Base-by-base conservation (phyloP, 2,888 invertebrate genomes). In the Pseudococcus jackbeardsleyi region DNA sequence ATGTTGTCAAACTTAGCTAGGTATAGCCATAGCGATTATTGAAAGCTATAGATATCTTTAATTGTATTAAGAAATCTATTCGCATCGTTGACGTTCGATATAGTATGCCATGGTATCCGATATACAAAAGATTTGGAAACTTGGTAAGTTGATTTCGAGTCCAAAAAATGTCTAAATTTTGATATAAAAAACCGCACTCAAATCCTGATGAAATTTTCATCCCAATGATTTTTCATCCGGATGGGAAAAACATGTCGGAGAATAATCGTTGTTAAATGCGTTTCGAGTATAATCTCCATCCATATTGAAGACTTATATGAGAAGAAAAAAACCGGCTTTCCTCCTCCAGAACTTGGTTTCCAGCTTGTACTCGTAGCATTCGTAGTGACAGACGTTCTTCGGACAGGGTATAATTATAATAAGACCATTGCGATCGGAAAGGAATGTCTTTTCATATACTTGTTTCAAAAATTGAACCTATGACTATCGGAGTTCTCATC, bases 341-440 rank as follows among this genome's bases (percentile, higher is more conserved):
- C 19, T 79, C 42, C 79, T n/a, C n/a, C 42, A 72, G 68, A 72
- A 79, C 42, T 79, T 79, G 42, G 4, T 72, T 72, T 33, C 64
- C 64, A 64, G 77, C 22, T 50, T 50, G 50, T 50, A 50, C 17
- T 50, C 50, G 22, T 33, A 11, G 64, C 79, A 79, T 79, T 79
- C n/a, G 79, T 72, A 86, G 87, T 87, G 87, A 87, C 79, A 87
- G 87, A 87, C 77, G 77, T 50, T 87, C 87, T 59, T 87, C 79
- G 42, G 82, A 87, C 82, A 87, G 39, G 79, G 87, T 87, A 87
- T 87, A 87, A 87, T 87, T 87, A 87, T 87, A 87, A 87, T 87
- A 87, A 79, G 87, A 79, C 72, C 42, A 50, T 77, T 54, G 33
- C 79, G 26, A 79, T 79, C 42, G 42, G 42, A 79, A 79, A 79